phyloP scores from a whole-genome alignment of 2,797 vertebrate species.

The Zenarchopterus dispar region DNA sequence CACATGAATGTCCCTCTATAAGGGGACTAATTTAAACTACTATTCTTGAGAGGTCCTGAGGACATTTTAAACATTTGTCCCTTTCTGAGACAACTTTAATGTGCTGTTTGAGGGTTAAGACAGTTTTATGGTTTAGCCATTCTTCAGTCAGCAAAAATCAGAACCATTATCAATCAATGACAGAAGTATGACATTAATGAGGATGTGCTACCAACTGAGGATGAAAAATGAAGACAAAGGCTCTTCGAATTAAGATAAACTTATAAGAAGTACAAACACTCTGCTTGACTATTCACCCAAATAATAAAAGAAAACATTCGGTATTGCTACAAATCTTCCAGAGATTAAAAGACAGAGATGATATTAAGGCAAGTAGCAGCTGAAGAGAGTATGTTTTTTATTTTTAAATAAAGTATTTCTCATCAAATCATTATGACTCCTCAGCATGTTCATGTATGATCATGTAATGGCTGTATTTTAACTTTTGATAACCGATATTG shows the following conservation, averaged over 20 bases:
- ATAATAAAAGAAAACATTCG: not conserved
- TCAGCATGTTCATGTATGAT: too few relatives aligned
- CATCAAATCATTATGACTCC: too few relatives aligned
- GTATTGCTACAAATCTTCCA: not conserved
- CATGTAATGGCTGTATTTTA: too few relatives aligned
- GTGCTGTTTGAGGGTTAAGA: not conserved
- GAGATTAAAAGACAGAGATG: too few relatives aligned
- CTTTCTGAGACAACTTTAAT: conserved; percentile 12
- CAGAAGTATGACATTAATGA: not conserved
- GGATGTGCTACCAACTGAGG: not conserved
- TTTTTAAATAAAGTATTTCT: too few relatives aligned
- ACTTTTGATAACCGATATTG: too few relatives aligned
- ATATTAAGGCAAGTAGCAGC: too few relatives aligned
- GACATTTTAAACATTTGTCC: too few relatives aligned
- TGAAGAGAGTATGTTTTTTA: too few relatives aligned
- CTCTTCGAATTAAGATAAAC: not conserved
- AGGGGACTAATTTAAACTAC: conserved; percentile 1
- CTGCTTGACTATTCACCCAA: not conserved
- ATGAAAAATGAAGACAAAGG: not conserved
- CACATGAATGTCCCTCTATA: not conserved
- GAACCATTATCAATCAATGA: not conserved
- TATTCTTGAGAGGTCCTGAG: not conserved
- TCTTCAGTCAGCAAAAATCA: conserved; percentile 3
- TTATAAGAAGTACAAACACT: too few relatives aligned
- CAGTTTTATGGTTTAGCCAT: not conserved